Percentiles rank a stretch among this genome's conserved stretches.
Evolutionary conservation across 2,888 invertebrate genomes (phyloP).

Genomic region (Drosophila pegasa): DNA sequence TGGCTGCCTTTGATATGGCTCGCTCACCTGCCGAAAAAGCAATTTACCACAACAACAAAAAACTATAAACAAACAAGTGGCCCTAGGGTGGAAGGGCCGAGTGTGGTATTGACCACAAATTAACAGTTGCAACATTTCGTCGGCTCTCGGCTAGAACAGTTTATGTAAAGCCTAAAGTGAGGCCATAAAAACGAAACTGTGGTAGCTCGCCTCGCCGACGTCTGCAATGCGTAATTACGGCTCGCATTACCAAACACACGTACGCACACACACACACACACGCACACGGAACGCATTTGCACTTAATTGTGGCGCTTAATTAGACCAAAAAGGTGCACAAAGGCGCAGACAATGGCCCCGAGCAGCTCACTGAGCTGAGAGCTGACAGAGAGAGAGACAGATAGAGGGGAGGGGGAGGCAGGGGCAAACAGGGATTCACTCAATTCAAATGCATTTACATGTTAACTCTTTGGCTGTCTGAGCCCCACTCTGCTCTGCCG

Average conservation of each 20-base stretch:
- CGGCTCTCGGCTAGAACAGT: conserved; percentile 54
- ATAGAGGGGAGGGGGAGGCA: background rate
- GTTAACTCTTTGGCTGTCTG: conserved; percentile 24
- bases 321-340: conserved; percentile 77
- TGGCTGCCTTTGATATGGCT: conserved; percentile 32
- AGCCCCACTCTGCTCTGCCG: background rate
- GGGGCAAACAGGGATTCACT: conserved; percentile 29
- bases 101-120: conserved; percentile 77
- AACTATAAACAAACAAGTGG: conserved; percentile 44
- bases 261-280: conserved; percentile 14
- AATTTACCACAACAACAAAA: conserved; percentile 49
- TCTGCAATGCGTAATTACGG: conserved; percentile 78
- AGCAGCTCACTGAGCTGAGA: conserved; percentile 27
- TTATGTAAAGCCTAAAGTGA: conserved; percentile 56
- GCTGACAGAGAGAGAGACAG: background rate
- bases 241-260: conserved; percentile 65
- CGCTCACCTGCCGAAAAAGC: conserved; percentile 60
- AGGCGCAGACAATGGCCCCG: conserved; percentile 67
- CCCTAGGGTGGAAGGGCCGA: conserved; percentile 37
- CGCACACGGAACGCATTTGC: conserved; percentile 61
- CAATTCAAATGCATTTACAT: conserved; percentile 69
- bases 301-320: conserved; percentile 81
- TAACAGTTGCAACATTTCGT: conserved; percentile 73
- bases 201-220: conserved; percentile 36
- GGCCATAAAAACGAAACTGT: conserved; percentile 56